phyloP scores from a whole-genome alignment of 2,113 vertebrate genomes.

The Entelurus aequoreus region DNA sequence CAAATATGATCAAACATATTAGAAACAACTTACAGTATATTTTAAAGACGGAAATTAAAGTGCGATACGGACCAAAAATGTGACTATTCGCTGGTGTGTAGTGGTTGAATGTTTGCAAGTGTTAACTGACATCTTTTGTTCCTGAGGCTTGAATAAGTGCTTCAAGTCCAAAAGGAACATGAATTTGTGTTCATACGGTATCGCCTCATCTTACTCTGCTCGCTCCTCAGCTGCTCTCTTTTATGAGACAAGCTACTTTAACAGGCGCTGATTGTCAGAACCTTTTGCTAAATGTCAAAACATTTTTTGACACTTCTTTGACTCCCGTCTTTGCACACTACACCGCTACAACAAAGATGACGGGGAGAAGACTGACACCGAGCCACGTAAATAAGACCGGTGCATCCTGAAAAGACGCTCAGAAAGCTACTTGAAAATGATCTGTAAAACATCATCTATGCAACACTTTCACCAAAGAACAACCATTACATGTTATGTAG shows the following conservation, averaged over 20 bases:
- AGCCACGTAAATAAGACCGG: too few relatives aligned
- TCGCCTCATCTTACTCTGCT: not conserved
- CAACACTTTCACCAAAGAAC: too few relatives aligned
- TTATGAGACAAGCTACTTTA: not conserved
- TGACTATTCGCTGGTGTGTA: too few relatives aligned
- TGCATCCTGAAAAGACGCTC: too few relatives aligned
- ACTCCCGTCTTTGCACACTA: too few relatives aligned
- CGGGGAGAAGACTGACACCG: too few relatives aligned
- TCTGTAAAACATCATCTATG: too few relatives aligned
- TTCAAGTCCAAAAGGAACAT: not conserved
- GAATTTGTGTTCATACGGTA: not conserved
- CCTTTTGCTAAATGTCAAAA: too few relatives aligned
- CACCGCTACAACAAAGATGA: too few relatives aligned
- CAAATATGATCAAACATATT: not conserved
- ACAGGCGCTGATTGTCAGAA: not conserved
- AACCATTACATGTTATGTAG: too few relatives aligned
- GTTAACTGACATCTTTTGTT: not conserved
- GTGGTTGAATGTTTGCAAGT: not conserved
- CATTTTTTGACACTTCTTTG: too few relatives aligned
- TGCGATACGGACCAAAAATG: not conserved
- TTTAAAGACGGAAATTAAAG: not conserved
- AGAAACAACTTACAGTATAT: not conserved
- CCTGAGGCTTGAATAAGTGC: not conserved
- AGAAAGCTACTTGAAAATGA: too few relatives aligned
- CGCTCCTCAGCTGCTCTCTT: not conserved